Evolutionary conservation across 2,888 invertebrate genomes (phyloP).

Genomic region (Augiades crinisus): DNA sequence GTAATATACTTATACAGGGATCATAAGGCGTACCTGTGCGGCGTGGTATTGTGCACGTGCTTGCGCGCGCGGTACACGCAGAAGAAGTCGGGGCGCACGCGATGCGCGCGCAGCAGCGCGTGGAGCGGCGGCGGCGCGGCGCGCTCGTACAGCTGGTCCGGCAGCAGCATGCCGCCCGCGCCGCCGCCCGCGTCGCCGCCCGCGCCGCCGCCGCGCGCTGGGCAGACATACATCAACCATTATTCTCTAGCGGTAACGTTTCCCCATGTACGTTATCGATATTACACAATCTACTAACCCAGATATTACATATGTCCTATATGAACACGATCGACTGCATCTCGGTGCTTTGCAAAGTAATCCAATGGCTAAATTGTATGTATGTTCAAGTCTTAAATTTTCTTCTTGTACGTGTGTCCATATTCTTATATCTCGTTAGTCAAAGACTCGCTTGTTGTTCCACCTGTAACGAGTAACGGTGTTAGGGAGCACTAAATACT

Average conservation of each 20-base stretch:
- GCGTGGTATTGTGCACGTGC: not conserved
- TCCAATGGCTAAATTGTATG: not conserved
- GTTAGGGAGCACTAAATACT: slow-evolving; percentile 6
- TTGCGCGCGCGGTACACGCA: slow-evolving; percentile 82
- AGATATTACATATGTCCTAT: not conserved
- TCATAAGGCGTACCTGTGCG: not conserved
- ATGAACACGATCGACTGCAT: not conserved
- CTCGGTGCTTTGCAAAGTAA: not conserved
- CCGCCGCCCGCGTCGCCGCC: slow-evolving; percentile 35
- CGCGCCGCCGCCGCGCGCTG: slow-evolving; percentile 4
- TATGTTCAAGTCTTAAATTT: too few species aligned
- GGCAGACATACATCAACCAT: too few species aligned
- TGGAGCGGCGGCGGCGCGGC: slow-evolving; percentile 82
- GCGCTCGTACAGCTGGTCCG: slow-evolving; percentile 90
- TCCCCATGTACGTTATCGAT: too few species aligned
- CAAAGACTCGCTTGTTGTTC: not conserved
- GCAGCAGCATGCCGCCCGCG: slow-evolving; percentile 85
- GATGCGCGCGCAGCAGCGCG: slow-evolving; percentile 69
- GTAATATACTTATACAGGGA: not conserved
- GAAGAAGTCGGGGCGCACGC: slow-evolving; percentile 89
- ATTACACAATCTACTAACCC: not conserved
- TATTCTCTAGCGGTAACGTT: too few species aligned
- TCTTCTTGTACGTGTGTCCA: not conserved
- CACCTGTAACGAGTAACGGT: slow-evolving; percentile 14
- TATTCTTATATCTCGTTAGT: not conserved